These are phyloP conservation scores for Timandra comae DNA, from an alignment of 2,888 invertebrate genomes.

Conservation along the genomic window DNA sequence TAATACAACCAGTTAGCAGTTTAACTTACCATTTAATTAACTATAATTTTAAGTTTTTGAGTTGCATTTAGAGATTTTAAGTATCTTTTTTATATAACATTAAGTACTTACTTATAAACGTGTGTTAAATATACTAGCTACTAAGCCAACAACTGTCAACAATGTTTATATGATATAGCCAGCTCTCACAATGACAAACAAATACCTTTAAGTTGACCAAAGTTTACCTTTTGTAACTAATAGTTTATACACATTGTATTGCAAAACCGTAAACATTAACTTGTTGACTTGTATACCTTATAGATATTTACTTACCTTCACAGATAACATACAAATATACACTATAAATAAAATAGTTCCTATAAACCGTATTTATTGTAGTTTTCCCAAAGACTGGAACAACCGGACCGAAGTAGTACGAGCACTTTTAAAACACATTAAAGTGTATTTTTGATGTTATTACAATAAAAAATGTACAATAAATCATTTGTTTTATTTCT, in stretches of 20 bases:
- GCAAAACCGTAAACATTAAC: too few species aligned
- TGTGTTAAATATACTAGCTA: too few species aligned
- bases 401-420: slow-evolving; percentile 1
- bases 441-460: slow-evolving; percentile 9
- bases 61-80: slow-evolving; percentile 21
- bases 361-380: slow-evolving; percentile 2
- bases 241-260: too few species aligned
- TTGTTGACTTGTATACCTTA: too few species aligned
- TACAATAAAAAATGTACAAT: slow-evolving; percentile 26
- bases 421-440: not conserved
- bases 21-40: too few species aligned
- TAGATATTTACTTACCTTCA: too few species aligned
- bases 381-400: slow-evolving; percentile 3
- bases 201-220: not conserved
- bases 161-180: slow-evolving; percentile 16
- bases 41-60: too few species aligned
- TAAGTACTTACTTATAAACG: slow-evolving; percentile 2
- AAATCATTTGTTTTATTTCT: slow-evolving; percentile 16
- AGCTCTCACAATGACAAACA: too few species aligned
- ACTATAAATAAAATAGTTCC: slow-evolving; percentile 6
- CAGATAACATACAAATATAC: too few species aligned
- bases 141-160: too few species aligned
- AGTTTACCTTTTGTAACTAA: slow-evolving; percentile 2
- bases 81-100: not conserved
- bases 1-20: too few species aligned